A percentile compares a stretch with the other conserved stretches of the same genome.
These are phyloP conservation scores for Nannoperca obscura DNA, from an alignment of 2,797 vertebrate genomes.

Conservation along the genomic window DNA sequence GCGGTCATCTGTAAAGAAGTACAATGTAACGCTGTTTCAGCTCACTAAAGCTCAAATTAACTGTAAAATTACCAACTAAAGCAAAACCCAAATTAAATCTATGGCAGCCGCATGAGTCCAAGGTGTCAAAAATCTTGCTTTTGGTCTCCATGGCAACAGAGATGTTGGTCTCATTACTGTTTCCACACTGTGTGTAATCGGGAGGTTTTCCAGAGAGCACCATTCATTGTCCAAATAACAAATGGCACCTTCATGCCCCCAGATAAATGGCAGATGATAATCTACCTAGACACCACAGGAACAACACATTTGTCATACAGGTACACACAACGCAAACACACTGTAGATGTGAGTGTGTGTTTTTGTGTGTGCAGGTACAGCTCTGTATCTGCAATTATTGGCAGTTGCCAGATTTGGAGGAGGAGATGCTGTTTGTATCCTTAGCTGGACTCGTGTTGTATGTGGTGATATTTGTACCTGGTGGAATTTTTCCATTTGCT, in stretches of 20 bases:
- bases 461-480: constrained; percentile 22
- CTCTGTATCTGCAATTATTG: constrained; percentile 48
- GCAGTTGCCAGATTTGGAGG: constrained; percentile 46
- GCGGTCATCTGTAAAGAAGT: constrained; percentile 24
- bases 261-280: constrained; percentile 85
- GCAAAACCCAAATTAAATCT: constrained; percentile 52
- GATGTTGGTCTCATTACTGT: constrained; percentile 84
- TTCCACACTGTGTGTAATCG: constrained; percentile 81
- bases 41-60: constrained; percentile 55
- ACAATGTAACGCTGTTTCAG: constrained; percentile 20
- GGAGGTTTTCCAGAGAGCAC: constrained; percentile 79
- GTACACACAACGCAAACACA: constrained; percentile 55
- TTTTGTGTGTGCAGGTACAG: constrained; percentile 18
- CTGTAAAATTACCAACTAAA: constrained; percentile 61
- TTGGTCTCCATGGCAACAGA: constrained; percentile 86
- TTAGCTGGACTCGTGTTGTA: constrained; percentile 22
- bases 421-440: constrained; percentile 25
- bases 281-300: constrained; percentile 76
- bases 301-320: constrained; percentile 80
- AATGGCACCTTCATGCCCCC: constrained; percentile 79
- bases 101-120: constrained; percentile 66
- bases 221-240: constrained; percentile 84
- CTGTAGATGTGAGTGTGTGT: constrained; percentile 3
- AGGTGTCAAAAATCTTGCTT: constrained; percentile 77
- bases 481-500: constrained; percentile 12